Percentiles rank a stretch among this genome's conserved stretches.
Conservation (phyloP, 2,113 vertebrate species). For the Fregetta grallaria region DNA sequence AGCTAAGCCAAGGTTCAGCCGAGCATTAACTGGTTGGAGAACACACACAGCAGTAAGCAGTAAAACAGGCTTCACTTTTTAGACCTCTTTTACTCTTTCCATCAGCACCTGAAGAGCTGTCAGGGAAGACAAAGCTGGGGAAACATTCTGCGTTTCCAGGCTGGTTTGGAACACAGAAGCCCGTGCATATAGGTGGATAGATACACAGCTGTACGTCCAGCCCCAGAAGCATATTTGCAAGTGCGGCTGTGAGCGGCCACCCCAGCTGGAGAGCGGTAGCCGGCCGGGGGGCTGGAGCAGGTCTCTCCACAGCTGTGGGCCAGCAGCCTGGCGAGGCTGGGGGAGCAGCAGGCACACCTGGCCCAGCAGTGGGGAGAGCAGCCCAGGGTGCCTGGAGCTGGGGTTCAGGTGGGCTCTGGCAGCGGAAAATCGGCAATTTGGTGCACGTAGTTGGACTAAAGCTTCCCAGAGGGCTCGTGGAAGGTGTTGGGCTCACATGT, state of each 20-base stretch:
- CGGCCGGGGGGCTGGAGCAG: rapidly evolving
- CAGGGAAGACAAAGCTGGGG: rapidly evolving
- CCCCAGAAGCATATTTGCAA: rapidly evolving
- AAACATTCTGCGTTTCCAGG: not conserved
- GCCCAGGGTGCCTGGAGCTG: no score
- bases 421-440: rapidly evolving
- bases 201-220: not conserved
- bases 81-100: not conserved
- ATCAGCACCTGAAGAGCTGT: not conserved
- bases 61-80: not conserved
- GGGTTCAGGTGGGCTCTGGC: not conserved
- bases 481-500: rapidly evolving
- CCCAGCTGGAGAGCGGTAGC: no score
- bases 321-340: rapidly evolving
- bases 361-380: rapidly evolving
- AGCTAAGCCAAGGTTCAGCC: not conserved
- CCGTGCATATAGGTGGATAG: rapidly evolving
- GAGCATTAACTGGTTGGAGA: not conserved
- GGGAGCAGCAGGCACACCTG: rapidly evolving
- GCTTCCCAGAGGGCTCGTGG: not conserved
- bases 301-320: not conserved
- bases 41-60: not conserved
- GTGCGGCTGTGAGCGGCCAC: rapidly evolving
- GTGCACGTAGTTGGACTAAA: rapidly evolving
- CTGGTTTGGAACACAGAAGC: not conserved